Percentiles rank a stretch among this genome's conserved stretches.
These are phyloP conservation scores for Ophonus ardosiacus DNA, from an alignment of 2,888 invertebrate genomes.

Conservation along the genomic window DNA sequence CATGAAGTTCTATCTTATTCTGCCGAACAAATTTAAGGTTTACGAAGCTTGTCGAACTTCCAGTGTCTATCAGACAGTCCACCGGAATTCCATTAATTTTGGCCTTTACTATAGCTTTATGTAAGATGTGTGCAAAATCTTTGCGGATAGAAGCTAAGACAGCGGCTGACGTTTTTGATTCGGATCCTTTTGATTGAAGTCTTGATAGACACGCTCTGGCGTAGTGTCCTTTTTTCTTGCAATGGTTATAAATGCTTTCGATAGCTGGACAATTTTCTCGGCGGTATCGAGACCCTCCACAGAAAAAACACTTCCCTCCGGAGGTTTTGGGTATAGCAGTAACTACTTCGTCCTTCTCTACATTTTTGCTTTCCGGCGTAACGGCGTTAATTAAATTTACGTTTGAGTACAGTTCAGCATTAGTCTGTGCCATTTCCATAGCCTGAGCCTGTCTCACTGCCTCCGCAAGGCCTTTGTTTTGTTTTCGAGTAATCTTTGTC, in stretches of 20 bases:
- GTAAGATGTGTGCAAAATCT: not conserved
- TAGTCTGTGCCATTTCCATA: slow-evolving; percentile 2
- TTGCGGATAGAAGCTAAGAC: not conserved
- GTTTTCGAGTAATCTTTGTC: slow-evolving; percentile 1
- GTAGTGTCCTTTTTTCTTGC: not conserved
- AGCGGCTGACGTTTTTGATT: not conserved
- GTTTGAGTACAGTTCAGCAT: not conserved
- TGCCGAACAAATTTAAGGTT: not conserved
- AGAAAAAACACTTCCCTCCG: not conserved
- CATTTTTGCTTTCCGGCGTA: not conserved
- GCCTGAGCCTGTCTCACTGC: not conserved
- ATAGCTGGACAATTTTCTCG: not conserved
- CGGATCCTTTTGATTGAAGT: not conserved
- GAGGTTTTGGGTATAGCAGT: not conserved
- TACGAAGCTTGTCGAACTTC: not conserved
- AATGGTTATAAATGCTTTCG: not conserved
- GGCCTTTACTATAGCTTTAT: slow-evolving; percentile 1
- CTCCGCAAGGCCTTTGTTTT: not conserved
- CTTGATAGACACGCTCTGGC: slow-evolving; percentile 2
- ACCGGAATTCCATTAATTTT: not conserved
- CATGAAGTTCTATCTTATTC: not conserved
- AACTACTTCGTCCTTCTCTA: not conserved
- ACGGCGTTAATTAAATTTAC: not conserved
- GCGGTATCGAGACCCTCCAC: not conserved
- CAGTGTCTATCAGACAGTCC: slow-evolving; percentile 1